Evolutionary conservation across 53 echinoderm and acorn worm species (phyloP), one percentile per base, ranked within the genome.

Genomic region (Echinometra lucunter): DNA sequence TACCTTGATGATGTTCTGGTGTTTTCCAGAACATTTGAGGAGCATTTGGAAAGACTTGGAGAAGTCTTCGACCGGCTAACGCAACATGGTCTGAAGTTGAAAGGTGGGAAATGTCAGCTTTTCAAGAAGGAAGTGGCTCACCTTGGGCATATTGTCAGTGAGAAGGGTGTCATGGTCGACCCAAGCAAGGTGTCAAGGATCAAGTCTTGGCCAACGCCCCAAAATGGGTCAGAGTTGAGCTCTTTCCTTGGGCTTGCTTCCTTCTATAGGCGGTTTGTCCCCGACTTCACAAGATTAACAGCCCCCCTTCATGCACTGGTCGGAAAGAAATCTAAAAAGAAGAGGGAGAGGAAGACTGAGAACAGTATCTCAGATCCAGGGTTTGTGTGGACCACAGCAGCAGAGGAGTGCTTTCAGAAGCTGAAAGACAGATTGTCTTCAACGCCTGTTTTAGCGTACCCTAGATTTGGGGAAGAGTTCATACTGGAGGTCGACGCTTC

Each of bases 1-100:
- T 97, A 97, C 45, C 42, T 0, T 96, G 8, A 96, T 82, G 97
- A 97, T 88, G 96, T 97, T 6, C 44, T 97, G 45, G 95, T 97
- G 0, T 97, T 95, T 44, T 95, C 97, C 3, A 57, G 28, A 19
- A 95, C 93, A 25, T 91, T 97, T 69, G 93, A 97, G 12, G 97
- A 97, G 12, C 96, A 96, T 37, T 40, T 96, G 6, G 42, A 42
- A 15, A 45, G 88, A 58, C 87, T 96, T 38, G 88, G 58, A 37
- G 95, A 90, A 88, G 97, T 96, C 60, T 97, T 97, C 78, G 44
- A 58, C 19, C 89, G 96, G 38, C 81, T 97, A 38, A 58, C 57
- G 27, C 40, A 57, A 2, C 82, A 95, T 83, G 97, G 97, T 19
- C 91, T 97, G 75, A n/a, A n/a, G n/a, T n/a, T n/a, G n/a, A n/a